A percentile compares a stretch with the other conserved stretches of the same genome.
Evolutionary conservation across 2,888 invertebrate species (phyloP).

Genomic region (Scaptomyza polygonia): DNA sequence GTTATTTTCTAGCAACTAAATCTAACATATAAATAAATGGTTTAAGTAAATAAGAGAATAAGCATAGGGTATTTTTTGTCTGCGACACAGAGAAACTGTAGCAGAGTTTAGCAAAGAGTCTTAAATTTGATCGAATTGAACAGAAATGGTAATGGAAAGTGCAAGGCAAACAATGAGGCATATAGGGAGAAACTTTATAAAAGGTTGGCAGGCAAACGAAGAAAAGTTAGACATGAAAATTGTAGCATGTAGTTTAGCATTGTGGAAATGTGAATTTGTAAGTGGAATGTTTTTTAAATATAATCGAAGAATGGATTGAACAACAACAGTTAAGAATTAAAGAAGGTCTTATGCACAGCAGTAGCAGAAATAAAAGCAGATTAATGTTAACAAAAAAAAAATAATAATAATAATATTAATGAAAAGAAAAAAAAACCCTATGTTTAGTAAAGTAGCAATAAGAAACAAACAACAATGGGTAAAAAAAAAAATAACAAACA

Average conservation of each 20-base stretch:
- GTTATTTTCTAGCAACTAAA: conserved; percentile 60
- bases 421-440: conserved; percentile 34
- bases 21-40: conserved; percentile 28
- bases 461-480: conserved; percentile 21
- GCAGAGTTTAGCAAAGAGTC: conserved; percentile 26
- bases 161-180: conserved; percentile 63
- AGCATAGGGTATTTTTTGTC: conserved; percentile 58
- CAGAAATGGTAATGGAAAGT: conserved; percentile 21
- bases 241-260: conserved; percentile 60
- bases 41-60: conserved; percentile 42
- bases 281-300: conserved; percentile 34
- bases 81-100: conserved; percentile 21
- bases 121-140: background rate
- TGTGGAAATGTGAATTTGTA: conserved; percentile 42
- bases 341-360: conserved; percentile 30
- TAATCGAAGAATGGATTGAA: conserved; percentile 9
- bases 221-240: conserved; percentile 38
- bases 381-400: conserved; percentile 42
- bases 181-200: conserved; percentile 53
- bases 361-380: conserved; percentile 58
- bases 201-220: conserved; percentile 27
- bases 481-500: conserved; percentile 16
- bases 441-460: conserved; percentile 45
- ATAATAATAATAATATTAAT: conserved; percentile 5
- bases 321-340: conserved; percentile 13